phyloP scores from a whole-genome alignment of 2,888 invertebrate species.

The Carcina quercana region DNA sequence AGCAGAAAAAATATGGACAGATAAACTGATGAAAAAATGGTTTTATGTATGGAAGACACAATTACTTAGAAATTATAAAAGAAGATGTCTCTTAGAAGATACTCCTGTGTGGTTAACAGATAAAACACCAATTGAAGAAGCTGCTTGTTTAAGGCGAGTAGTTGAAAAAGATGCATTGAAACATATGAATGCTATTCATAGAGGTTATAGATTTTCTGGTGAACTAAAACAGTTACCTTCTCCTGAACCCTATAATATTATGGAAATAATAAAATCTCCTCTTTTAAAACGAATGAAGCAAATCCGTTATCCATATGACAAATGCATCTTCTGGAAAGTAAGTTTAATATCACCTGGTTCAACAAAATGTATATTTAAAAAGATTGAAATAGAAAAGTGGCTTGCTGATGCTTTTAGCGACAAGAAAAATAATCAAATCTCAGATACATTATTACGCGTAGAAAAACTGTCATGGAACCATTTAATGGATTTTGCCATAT shows the following conservation, averaged over 20 bases:
- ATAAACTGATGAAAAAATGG: constrained; percentile 53
- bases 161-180: constrained; percentile 44
- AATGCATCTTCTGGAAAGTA: constrained; percentile 76
- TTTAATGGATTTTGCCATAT: constrained; percentile 63
- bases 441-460: constrained; percentile 48
- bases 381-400: constrained; percentile 63
- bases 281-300: constrained; percentile 63
- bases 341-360: constrained; percentile 73
- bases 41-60: constrained; percentile 50
- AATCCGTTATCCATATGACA: constrained; percentile 55
- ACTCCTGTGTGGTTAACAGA: constrained; percentile 62
- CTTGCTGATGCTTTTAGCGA: constrained; percentile 60
- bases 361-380: constrained; percentile 50
- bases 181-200: constrained; percentile 57
- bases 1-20: constrained; percentile 46
- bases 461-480: constrained; percentile 62
- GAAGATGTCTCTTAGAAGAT: constrained; percentile 49
- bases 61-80: constrained; percentile 42
- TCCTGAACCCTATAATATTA: constrained; percentile 49
- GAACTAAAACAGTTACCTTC: constrained; percentile 40
- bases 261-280: constrained; percentile 60
- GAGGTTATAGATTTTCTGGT: constrained; percentile 53
- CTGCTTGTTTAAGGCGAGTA: constrained; percentile 34
- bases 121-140: constrained; percentile 49
- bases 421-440: constrained; percentile 41